A percentile compares a stretch with the other conserved stretches of the same genome.
These are phyloP conservation scores for Chalcis sispes DNA, from an alignment of 2,888 invertebrate species.

Conservation along the genomic window DNA sequence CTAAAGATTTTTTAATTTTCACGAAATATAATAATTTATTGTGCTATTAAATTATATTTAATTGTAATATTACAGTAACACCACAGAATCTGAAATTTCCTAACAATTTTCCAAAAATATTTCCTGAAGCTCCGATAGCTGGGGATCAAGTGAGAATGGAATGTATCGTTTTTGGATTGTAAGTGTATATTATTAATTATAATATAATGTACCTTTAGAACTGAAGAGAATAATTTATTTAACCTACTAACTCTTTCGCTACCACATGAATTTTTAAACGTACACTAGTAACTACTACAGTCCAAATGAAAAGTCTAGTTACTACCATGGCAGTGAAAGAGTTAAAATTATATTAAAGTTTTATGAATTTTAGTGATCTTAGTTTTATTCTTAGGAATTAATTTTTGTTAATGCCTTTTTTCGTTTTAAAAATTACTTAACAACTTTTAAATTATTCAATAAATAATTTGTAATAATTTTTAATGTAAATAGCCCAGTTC, in stretches of 20 bases:
- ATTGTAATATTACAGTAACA: conserved; percentile 81
- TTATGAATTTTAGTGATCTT: too few species aligned
- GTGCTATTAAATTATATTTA: conserved; percentile 11
- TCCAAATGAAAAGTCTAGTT: too few species aligned
- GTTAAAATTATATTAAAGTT: conserved; percentile 24
- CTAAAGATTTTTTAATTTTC: background rate
- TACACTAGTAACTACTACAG: too few species aligned
- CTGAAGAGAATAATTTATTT: too few species aligned
- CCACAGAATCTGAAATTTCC: conserved; percentile 94
- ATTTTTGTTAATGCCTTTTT: background rate
- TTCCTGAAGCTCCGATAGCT: conserved; percentile 93
- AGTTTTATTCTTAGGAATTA: too few species aligned
- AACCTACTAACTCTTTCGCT: too few species aligned
- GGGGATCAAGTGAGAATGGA: conserved; percentile 94
- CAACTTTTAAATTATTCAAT: too few species aligned
- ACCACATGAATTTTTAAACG: too few species aligned
- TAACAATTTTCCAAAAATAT: conserved; percentile 96
- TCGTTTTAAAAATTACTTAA: too few species aligned
- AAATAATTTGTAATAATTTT: too few species aligned
- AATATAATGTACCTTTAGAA: too few species aligned
- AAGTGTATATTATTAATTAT: conserved; percentile 69
- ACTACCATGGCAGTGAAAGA: background rate
- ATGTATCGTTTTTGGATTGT: conserved; percentile 97
- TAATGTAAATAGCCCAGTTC: conserved; percentile 87
- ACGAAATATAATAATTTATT: conserved; percentile 8